Conservation (phyloP, 2,797 vertebrate species). For the Danio aesculapii region DNA sequence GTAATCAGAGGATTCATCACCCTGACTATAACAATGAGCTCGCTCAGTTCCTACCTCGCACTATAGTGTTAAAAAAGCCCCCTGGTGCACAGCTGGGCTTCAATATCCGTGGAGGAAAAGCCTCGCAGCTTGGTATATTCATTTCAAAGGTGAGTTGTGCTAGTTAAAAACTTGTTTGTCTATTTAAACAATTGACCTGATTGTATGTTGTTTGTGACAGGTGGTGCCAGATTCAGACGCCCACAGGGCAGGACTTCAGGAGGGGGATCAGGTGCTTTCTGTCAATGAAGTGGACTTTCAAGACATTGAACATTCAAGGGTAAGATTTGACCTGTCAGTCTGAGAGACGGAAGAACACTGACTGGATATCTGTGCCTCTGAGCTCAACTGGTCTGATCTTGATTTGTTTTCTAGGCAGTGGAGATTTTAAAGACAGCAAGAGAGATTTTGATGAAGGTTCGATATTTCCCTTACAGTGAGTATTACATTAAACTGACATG, state of each 20-base stretch:
- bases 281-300: conserved; percentile 99
- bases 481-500: conserved; percentile 11
- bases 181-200: background rate
- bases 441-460: conserved; percentile 96
- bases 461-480: conserved; percentile 99
- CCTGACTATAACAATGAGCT: conserved; percentile 98
- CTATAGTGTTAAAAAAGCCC: conserved; percentile 91
- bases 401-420: conserved; percentile 83
- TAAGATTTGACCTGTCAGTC: conserved; percentile 65
- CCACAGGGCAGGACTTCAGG: conserved; percentile 93
- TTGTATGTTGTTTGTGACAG: conserved; percentile 68
- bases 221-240: conserved; percentile 97
- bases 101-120: conserved; percentile 97
- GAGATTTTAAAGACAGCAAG: conserved; percentile 96
- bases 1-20: conserved; percentile 87
- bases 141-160: conserved; percentile 90
- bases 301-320: conserved; percentile 97
- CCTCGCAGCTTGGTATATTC: conserved; percentile 97
- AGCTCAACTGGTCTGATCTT: background rate
- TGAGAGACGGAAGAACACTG: background rate
- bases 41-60: conserved; percentile 93
- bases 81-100: conserved; percentile 97
- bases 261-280: conserved; percentile 96
- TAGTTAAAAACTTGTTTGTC: background rate
- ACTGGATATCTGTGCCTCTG: background rate